phyloP scores from a whole-genome alignment of 2,888 invertebrate genomes.

The Alloscopus bannaensis region DNA sequence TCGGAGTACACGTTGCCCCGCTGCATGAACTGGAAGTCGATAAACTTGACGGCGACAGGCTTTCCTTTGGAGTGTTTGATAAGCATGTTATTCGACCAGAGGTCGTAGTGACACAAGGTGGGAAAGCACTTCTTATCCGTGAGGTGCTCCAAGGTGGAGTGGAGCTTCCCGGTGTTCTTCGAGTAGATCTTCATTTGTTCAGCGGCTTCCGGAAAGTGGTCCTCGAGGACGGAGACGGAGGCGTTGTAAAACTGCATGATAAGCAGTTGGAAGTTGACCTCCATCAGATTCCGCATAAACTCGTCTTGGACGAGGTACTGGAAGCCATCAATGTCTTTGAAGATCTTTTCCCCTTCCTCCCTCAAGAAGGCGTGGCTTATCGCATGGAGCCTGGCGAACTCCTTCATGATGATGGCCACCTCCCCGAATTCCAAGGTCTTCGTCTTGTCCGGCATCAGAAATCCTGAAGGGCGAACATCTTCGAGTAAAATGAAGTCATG shows the following conservation, averaged over 20 bases:
- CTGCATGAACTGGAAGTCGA: constrained; percentile 64
- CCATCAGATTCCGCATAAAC: constrained; percentile 1
- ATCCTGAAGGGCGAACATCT: constrained; percentile 68
- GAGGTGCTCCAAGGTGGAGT: constrained; percentile 29
- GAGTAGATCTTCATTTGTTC: constrained; percentile 40
- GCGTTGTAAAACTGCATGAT: constrained; percentile 36
- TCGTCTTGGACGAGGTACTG: constrained; percentile 42
- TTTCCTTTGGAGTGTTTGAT: constrained; percentile 63
- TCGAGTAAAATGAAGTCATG: constrained; percentile 65
- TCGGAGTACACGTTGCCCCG: constrained; percentile 54
- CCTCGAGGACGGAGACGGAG: constrained; percentile 20
- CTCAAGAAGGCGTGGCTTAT: constrained; percentile 53
- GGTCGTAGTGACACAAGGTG: constrained; percentile 62
- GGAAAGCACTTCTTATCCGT: constrained; percentile 57
- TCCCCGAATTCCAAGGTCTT: constrained; percentile 52
- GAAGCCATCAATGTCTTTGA: constrained; percentile 38
- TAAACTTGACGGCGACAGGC: constrained; percentile 56
- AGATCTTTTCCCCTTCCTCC: constrained; percentile 53
- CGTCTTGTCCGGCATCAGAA: constrained; percentile 66
- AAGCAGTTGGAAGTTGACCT: constrained; percentile 16
- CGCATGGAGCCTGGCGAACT: constrained; percentile 67
- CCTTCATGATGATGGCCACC: constrained; percentile 49
- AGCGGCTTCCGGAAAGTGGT: constrained; percentile 48
- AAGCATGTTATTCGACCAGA: constrained; percentile 69
- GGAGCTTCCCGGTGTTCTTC: constrained; percentile 10